Evolutionary conservation across 1,140 invertebrate genomes (phyloP).

Genomic region (Elymnias hypermnestra): DNA sequence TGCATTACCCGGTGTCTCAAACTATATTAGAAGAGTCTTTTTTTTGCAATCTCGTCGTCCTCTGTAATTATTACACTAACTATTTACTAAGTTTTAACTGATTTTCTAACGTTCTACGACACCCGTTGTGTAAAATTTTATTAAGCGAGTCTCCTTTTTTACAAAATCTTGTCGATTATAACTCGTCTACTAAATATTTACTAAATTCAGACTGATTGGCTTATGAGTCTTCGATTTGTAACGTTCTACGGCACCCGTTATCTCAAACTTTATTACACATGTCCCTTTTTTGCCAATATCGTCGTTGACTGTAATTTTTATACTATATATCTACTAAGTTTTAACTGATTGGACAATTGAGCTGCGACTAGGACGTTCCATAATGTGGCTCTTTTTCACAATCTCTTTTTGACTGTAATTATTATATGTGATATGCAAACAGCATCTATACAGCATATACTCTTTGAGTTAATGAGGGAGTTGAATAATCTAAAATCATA

Average conservation of each 20-base stretch:
- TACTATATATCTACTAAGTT: neutral
- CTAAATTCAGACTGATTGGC: conserved; percentile 60
- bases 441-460: no score
- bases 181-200: conserved; percentile 27
- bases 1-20: no score
- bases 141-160: neutral
- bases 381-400: no score
- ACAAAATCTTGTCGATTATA: neutral
- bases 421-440: no score
- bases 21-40: no score
- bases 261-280: neutral
- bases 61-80: no score
- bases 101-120: conserved; percentile 26
- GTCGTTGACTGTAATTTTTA: neutral
- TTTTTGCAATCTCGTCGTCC: no score
- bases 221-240: conserved; percentile 10
- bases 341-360: no score
- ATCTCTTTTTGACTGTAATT: no score
- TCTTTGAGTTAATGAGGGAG: no score
- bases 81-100: conserved; percentile 65
- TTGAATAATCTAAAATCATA: no score
- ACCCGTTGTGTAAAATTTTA: conserved; percentile 1
- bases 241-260: neutral
- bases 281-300: neutral
- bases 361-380: no score